phyloP scores from a whole-genome alignment of 1,140 invertebrate genomes.

The Melanaphis sacchari region DNA sequence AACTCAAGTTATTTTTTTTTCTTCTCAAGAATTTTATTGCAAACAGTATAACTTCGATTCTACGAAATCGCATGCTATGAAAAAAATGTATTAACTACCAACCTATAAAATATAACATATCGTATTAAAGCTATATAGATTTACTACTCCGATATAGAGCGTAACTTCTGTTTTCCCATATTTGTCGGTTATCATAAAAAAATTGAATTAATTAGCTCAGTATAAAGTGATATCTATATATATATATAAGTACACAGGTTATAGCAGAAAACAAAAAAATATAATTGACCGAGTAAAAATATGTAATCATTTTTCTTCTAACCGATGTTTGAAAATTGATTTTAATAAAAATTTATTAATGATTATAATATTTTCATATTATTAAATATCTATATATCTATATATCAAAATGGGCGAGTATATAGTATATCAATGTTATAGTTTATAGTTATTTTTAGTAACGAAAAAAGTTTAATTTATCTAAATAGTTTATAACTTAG shows the following conservation, averaged over 20 bases:
- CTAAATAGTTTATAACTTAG: background rate
- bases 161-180: background rate
- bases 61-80: background rate
- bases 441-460: background rate
- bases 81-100: background rate
- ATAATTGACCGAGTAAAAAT: background rate
- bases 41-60: background rate
- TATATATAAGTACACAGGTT: background rate
- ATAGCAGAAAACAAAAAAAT: background rate
- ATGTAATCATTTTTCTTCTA: background rate
- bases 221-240: background rate
- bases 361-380: background rate
- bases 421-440: background rate
- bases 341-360: background rate
- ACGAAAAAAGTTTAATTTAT: background rate
- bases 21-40: background rate
- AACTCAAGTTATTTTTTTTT: constrained; percentile 21
- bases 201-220: background rate
- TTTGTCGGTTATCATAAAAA: background rate
- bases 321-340: background rate
- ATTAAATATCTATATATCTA: background rate
- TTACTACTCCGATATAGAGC: background rate
- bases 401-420: background rate
- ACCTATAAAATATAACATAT: background rate
- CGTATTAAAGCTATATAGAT: background rate